These are phyloP conservation scores for Hypomecis punctinalis DNA, from an alignment of 2,888 invertebrate species.

Conservation along the genomic window DNA sequence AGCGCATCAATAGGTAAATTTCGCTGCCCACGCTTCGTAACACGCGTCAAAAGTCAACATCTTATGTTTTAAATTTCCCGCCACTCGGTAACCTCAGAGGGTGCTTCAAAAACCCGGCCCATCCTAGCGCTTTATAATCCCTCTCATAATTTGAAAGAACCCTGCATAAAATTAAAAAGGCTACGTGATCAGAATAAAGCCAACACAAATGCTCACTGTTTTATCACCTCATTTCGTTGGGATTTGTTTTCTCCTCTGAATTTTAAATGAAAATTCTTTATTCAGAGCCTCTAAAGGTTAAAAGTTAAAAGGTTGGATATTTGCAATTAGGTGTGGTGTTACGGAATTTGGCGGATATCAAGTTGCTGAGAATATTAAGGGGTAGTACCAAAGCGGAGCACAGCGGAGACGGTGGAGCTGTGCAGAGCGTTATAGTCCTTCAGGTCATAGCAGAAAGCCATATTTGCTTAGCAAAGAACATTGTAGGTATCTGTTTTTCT, in stretches of 20 bases:
- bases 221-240: constrained; percentile 46
- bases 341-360: constrained; percentile 12
- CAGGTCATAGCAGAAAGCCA: too few relatives aligned
- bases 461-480: too few relatives aligned
- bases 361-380: constrained; percentile 3
- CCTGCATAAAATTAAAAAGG: constrained; percentile 42
- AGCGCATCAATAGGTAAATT: too few relatives aligned
- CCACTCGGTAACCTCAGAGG: background rate
- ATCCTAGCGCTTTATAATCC: constrained; percentile 31
- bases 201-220: constrained; percentile 23
- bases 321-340: constrained; percentile 34
- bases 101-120: constrained; percentile 21
- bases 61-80: background rate
- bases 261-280: constrained; percentile 57
- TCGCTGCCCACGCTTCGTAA: too few relatives aligned
- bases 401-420: too few relatives aligned
- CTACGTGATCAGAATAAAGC: constrained; percentile 30
- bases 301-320: constrained; percentile 36
- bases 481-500: too few relatives aligned
- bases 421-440: too few relatives aligned
- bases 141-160: constrained; percentile 43
- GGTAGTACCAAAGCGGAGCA: too few relatives aligned
- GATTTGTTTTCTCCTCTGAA: constrained; percentile 51
- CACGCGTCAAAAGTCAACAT: background rate
- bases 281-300: constrained; percentile 41